phyloP scores from a whole-genome alignment of 1,140 invertebrate genomes.

The Nomia melanderi region DNA sequence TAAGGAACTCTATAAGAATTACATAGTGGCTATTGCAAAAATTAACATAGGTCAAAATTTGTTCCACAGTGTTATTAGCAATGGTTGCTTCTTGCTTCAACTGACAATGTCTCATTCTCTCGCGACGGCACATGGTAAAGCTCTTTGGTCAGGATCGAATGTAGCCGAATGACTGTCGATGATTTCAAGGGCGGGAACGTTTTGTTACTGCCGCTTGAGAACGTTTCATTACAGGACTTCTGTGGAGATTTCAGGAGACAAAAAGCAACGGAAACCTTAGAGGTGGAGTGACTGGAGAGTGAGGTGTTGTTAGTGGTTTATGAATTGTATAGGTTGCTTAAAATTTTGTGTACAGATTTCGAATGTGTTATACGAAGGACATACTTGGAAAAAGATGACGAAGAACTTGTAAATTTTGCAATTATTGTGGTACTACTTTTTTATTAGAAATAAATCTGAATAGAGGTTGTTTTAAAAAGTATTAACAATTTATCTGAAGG shows the following conservation, averaged over 20 bases:
- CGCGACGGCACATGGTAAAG: background rate
- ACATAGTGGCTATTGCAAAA: too few species aligned
- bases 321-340: background rate
- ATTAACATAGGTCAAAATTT: too few species aligned
- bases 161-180: background rate
- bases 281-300: background rate
- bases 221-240: background rate
- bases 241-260: background rate
- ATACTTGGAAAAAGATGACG: too few species aligned
- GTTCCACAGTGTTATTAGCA: constrained; percentile 17
- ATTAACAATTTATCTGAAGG: too few species aligned
- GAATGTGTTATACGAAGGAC: too few species aligned
- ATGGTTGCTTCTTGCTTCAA: background rate
- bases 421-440: too few species aligned
- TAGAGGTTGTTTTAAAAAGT: too few species aligned
- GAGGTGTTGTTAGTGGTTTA: background rate
- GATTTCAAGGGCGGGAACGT: background rate
- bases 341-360: too few species aligned
- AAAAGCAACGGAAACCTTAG: background rate
- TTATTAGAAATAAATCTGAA: too few species aligned
- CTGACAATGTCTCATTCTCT: background rate
- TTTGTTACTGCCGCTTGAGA: background rate
- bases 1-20: too few species aligned
- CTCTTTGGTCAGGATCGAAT: background rate
- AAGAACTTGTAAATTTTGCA: too few species aligned